A percentile compares a stretch with the other conserved stretches of the same genome.
Conservation (phyloP, 2,113 vertebrate genomes). For the Nibea coibor region DNA sequence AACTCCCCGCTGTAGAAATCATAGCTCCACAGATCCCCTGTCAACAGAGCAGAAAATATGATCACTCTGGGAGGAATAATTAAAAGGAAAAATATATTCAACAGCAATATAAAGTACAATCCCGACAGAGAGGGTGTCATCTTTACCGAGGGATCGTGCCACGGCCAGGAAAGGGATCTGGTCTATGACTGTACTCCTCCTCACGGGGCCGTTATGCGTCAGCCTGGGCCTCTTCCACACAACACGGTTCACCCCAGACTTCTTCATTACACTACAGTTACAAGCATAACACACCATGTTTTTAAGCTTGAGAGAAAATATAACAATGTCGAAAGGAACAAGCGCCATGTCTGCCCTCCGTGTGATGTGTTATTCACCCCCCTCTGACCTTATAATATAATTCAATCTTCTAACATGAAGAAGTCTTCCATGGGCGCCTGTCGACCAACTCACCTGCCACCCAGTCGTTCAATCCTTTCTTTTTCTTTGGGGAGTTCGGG, state of each 20-base stretch:
- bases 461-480: conserved; percentile 96
- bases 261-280: conserved; percentile 94
- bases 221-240: conserved; percentile 98
- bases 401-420: background rate
- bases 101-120: background rate
- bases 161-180: conserved; percentile 98
- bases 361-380: background rate
- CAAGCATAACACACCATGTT: conserved; percentile 3
- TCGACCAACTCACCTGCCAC: conserved; percentile 89
- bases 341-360: background rate
- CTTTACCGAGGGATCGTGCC: conserved; percentile 89
- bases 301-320: background rate
- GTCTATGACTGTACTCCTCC: conserved; percentile 97
- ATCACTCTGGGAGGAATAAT: background rate
- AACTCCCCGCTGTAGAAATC: conserved; percentile 99
- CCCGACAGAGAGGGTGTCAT: background rate
- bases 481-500: conserved; percentile 97
- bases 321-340: background rate
- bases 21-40: conserved; percentile 98
- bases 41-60: background rate
- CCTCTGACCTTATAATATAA: background rate
- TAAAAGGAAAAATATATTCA: background rate
- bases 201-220: conserved; percentile 94
- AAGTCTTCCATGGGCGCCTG: background rate
- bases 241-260: conserved; percentile 96